These are phyloP conservation scores for Lobophora halterata DNA, from an alignment of 2,888 invertebrate species.

Conservation along the genomic window DNA sequence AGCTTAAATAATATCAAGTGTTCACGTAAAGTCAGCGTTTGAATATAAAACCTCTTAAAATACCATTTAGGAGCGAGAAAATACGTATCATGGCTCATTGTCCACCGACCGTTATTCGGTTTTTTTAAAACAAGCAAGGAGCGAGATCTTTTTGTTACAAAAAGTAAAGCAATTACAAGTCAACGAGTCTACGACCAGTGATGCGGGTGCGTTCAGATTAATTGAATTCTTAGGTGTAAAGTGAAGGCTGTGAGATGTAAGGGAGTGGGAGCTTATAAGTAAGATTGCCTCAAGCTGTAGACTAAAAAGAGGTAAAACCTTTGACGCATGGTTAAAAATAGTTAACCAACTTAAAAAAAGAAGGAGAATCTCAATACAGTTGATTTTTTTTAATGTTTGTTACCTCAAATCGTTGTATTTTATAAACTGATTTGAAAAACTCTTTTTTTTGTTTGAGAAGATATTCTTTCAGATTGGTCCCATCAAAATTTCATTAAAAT, in stretches of 20 bases:
- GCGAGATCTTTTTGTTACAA: constrained; percentile 53
- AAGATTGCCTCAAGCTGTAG: constrained; percentile 2
- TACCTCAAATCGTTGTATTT: too few species aligned
- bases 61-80: constrained; percentile 27
- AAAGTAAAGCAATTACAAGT: constrained; percentile 75
- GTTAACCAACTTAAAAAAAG: constrained; percentile 42
- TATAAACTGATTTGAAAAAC: too few species aligned
- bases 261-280: constrained; percentile 41
- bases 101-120: constrained; percentile 53
- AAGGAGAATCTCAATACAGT: too few species aligned
- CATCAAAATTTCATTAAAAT: too few species aligned
- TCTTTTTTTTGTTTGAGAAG: too few species aligned
- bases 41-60: too few species aligned
- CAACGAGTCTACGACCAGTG: constrained; percentile 63
- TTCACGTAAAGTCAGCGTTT: too few species aligned
- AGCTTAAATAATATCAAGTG: too few species aligned
- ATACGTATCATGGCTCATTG: constrained; percentile 56
- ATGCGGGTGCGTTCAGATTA: constrained; percentile 65
- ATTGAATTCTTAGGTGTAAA: constrained; percentile 79
- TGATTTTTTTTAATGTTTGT: too few species aligned
- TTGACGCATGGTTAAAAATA: constrained; percentile 35
- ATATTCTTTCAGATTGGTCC: too few species aligned
- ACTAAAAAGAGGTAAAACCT: neutral
- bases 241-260: constrained; percentile 45
- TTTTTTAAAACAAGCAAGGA: constrained; percentile 47